Evolutionary conservation across 2,797 vertebrate species (phyloP).

Genomic region (Nothura maculosa): DNA sequence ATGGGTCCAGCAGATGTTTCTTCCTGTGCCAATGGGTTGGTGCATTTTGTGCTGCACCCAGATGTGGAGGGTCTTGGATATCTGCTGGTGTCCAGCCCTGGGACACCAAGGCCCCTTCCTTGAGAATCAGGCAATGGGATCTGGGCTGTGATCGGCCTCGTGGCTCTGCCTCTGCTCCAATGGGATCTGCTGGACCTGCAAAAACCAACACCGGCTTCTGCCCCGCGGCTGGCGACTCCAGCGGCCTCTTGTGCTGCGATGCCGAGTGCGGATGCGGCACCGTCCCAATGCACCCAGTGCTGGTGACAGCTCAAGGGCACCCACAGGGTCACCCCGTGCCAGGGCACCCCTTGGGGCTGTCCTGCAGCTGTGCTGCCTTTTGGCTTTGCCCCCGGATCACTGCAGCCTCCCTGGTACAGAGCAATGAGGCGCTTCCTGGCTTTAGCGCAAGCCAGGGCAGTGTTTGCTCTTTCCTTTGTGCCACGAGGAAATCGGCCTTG

Average conservation of each 20-base stretch:
- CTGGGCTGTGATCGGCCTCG: not conserved
- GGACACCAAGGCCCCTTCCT: fast-evolving
- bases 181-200: not conserved
- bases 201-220: not conserved
- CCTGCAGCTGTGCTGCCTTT: not conserved
- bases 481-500: not conserved
- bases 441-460: not conserved
- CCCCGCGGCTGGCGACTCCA: not conserved
- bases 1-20: not conserved
- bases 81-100: not conserved
- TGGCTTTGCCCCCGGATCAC: not conserved
- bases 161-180: not conserved
- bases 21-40: not conserved
- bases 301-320: not conserved
- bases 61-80: fast-evolving
- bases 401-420: not conserved
- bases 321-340: not conserved
- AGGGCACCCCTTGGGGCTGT: fast-evolving
- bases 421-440: fast-evolving
- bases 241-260: not conserved
- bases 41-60: not conserved
- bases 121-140: not conserved
- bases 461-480: not conserved
- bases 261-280: fast-evolving
- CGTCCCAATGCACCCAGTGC: fast-evolving